phyloP scores from a whole-genome alignment of 92 coral and sea anemone genomes.

The Siderastrea siderea region DNA sequence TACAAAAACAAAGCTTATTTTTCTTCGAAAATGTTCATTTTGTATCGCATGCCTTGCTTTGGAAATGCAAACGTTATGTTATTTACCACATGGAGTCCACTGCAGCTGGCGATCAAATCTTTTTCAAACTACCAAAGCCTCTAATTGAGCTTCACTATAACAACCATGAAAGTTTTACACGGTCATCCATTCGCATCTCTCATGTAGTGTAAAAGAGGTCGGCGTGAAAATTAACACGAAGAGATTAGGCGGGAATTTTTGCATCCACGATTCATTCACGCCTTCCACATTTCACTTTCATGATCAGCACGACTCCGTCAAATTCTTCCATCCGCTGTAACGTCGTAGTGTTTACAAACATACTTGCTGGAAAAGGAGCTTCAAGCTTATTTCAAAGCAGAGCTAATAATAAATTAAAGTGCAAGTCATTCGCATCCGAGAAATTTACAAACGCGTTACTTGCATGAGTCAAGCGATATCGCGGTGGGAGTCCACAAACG shows the following conservation, averaged over 20 bases:
- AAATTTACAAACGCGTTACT: not conserved
- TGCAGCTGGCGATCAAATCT: not conserved
- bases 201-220: not conserved
- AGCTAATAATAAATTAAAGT: not conserved
- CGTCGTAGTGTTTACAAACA: conserved; percentile 14
- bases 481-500: conserved; percentile 7
- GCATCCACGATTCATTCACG: conserved; percentile 5
- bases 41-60: not conserved
- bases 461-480: conserved; percentile 13
- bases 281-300: conserved; percentile 19
- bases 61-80: not conserved
- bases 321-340: not conserved
- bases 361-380: not conserved
- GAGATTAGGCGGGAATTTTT: not conserved
- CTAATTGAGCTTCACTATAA: not conserved
- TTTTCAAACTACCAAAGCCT: not conserved
- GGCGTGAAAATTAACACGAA: conserved; percentile 8
- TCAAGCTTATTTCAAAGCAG: not conserved
- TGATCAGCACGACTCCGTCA: not conserved
- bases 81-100: not conserved
- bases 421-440: not conserved
- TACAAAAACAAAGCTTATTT: not conserved
- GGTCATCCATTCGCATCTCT: not conserved
- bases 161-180: not conserved
- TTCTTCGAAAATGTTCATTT: not conserved